Conservation (phyloP, 2,888 invertebrate genomes). For the Lepidonotus clava region DNA sequence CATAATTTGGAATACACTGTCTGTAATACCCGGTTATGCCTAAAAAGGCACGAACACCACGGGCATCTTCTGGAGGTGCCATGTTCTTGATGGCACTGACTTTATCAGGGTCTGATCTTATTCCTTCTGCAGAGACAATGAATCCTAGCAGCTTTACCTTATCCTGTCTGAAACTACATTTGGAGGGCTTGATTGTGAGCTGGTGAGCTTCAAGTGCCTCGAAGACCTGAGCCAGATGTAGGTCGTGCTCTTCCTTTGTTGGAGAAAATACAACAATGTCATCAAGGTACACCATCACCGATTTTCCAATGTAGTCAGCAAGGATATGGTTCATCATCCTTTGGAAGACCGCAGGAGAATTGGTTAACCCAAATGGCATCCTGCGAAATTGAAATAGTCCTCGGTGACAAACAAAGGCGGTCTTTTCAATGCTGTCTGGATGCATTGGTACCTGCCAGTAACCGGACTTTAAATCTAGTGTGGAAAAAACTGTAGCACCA, state of each 20-base stretch:
- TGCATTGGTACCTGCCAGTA: slow-evolving; percentile 59
- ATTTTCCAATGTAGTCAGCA: slow-evolving; percentile 12
- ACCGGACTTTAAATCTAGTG: slow-evolving; percentile 57
- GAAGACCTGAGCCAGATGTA: slow-evolving; percentile 56
- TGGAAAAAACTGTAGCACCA: slow-evolving; percentile 53
- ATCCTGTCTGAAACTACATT: slow-evolving; percentile 56
- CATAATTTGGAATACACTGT: slow-evolving; percentile 44
- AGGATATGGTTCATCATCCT: slow-evolving; percentile 53
- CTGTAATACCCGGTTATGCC: slow-evolving; percentile 56
- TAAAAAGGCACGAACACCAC: slow-evolving; percentile 35
- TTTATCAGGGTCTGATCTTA: slow-evolving; percentile 59
- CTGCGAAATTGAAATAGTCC: slow-evolving; percentile 58
- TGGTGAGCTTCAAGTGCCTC: slow-evolving; percentile 44
- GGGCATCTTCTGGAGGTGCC: slow-evolving; percentile 27
- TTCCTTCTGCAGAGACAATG: slow-evolving; percentile 56
- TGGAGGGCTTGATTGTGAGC: slow-evolving; percentile 58
- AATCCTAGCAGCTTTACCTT: slow-evolving; percentile 59
- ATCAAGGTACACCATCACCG: slow-evolving; percentile 58
- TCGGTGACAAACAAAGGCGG: slow-evolving; percentile 53
- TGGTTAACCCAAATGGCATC: slow-evolving; percentile 61
- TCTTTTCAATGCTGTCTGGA: slow-evolving; percentile 56
- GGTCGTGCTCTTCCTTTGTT: slow-evolving; percentile 48
- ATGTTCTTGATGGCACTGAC: slow-evolving; percentile 53
- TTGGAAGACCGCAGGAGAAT: slow-evolving; percentile 59
- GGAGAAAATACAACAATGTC: slow-evolving; percentile 58